A percentile compares a stretch with the other conserved stretches of the same genome.
Conservation (phyloP, 1,140 invertebrate genomes). For the Pseudobourletiella spinata region DNA sequence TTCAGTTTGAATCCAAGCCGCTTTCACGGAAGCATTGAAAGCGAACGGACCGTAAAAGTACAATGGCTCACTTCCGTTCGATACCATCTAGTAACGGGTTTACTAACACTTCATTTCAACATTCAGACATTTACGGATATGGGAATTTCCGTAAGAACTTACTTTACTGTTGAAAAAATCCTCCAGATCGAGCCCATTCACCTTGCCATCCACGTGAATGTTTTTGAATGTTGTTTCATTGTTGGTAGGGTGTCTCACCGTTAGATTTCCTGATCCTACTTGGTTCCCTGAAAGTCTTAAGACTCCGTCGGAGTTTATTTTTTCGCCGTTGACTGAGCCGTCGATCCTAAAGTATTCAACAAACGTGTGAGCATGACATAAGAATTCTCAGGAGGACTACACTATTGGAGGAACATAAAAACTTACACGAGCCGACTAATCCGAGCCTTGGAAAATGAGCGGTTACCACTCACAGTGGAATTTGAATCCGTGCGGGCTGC, state of each 20-base stretch:
- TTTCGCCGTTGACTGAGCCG: not conserved
- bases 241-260: not conserved
- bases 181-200: conserved; percentile 2
- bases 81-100: not conserved
- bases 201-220: not conserved
- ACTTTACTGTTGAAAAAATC: not conserved
- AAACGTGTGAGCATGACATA: not conserved
- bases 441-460: not conserved
- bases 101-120: not conserved
- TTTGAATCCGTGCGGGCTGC: not conserved
- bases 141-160: not conserved
- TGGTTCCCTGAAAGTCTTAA: not conserved
- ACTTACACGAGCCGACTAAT: not conserved
- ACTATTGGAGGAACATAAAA: not conserved
- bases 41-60: not conserved
- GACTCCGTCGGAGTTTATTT: not conserved
- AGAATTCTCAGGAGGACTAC: not conserved
- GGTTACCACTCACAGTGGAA: not conserved
- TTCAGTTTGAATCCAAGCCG: not conserved
- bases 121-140: not conserved
- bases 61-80: not conserved
- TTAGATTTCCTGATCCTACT: not conserved
- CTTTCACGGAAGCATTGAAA: not conserved
- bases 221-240: not conserved
- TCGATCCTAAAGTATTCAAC: not conserved